Conservation (phyloP, 2,888 invertebrate species). For the Trachelus stipa region DNA sequence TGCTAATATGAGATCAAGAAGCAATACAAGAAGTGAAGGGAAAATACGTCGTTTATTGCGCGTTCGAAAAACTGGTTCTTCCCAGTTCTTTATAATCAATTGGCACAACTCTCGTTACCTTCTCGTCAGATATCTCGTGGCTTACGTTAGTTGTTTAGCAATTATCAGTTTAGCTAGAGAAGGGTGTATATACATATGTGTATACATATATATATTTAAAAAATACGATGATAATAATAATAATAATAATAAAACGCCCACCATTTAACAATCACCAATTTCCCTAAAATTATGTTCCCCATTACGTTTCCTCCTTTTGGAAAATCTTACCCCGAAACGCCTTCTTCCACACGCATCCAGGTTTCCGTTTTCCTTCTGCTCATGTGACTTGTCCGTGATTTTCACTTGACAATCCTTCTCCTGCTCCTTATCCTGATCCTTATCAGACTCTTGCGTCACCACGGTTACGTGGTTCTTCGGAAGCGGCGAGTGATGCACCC, state of each 20-base stretch:
- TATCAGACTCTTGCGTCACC: slow-evolving; percentile 21
- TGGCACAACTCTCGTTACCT: not conserved
- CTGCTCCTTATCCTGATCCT: slow-evolving; percentile 10
- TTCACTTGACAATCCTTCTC: slow-evolving; percentile 14
- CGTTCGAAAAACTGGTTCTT: not conserved
- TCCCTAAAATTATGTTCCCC: not conserved
- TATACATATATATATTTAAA: too few relatives aligned
- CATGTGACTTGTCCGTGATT: slow-evolving; percentile 19
- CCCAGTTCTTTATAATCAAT: not conserved
- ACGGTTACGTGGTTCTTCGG: slow-evolving; percentile 47
- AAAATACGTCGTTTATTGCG: slow-evolving; percentile 6
- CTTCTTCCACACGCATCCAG: slow-evolving; percentile 42
- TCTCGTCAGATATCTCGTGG: not conserved
- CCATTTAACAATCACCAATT: not conserved
- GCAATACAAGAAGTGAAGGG: slow-evolving; percentile 19
- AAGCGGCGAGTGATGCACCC: slow-evolving; percentile 58
- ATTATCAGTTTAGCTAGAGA: slow-evolving; percentile 12
- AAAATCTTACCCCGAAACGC: slow-evolving; percentile 49
- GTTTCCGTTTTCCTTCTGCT: slow-evolving; percentile 33
- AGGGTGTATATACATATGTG: not conserved
- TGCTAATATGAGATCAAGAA: not conserved
- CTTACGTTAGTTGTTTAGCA: slow-evolving; percentile 19
- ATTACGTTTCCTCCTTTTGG: not conserved
- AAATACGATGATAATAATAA: not conserved
- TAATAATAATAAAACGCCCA: not conserved